Conservation (phyloP, 1,140 invertebrate genomes). For the Papilio glaucus region DNA sequence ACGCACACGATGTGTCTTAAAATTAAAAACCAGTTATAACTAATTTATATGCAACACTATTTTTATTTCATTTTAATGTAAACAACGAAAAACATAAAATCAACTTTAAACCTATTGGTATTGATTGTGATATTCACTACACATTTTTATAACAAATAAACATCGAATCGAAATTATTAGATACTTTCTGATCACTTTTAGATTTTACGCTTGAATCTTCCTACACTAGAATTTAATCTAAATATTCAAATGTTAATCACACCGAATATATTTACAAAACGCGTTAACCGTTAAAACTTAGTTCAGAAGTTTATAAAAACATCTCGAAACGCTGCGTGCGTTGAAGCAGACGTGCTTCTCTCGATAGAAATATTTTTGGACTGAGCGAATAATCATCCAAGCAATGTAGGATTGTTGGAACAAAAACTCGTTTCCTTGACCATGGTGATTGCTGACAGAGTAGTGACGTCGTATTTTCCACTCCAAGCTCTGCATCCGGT, state of each 20-base stretch:
- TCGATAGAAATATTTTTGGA: constrained; percentile 6
- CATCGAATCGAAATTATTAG: neutral
- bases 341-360: constrained; percentile 4
- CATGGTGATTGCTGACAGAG: neutral
- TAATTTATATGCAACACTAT: no score
- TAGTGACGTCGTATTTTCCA: constrained; percentile 22
- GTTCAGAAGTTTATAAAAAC: neutral
- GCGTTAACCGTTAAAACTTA: no score
- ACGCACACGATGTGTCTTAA: no score
- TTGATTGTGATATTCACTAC: neutral
- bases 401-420: constrained; percentile 4
- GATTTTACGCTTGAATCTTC: neutral
- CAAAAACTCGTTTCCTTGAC: neutral
- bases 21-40: no score
- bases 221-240: neutral
- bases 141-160: neutral
- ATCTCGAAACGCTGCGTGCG: neutral
- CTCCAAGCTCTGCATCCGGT: neutral
- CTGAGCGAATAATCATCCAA: neutral
- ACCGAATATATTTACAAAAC: neutral
- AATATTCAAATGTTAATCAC: neutral
- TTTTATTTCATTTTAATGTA: no score
- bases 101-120: neutral
- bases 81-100: neutral
- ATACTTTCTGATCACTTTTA: constrained; percentile 4